Evolutionary conservation across 2,113 vertebrate species (phyloP).

Genomic region (Alligator mississippiensis): DNA sequence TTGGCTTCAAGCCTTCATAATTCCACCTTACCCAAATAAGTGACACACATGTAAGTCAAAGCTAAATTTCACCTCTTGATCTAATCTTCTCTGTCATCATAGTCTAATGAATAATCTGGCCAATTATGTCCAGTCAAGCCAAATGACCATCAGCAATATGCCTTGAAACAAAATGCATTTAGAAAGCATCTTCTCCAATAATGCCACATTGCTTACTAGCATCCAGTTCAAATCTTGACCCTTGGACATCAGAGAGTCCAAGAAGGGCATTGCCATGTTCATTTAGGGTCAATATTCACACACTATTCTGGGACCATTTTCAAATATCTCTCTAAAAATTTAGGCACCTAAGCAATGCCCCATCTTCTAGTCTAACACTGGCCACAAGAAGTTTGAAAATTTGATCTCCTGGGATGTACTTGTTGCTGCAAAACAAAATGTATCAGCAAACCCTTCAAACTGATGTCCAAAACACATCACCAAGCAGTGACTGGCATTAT

Average conservation of each 20-base stretch:
- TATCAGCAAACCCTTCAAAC: not conserved
- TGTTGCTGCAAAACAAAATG: not conserved
- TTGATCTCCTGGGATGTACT: not conserved
- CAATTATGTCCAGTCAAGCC: not conserved
- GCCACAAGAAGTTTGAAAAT: not conserved
- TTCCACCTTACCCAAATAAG: accelerated
- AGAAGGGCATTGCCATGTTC: not conserved
- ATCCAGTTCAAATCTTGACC: not conserved
- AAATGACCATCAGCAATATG: not conserved
- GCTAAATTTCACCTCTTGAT: not conserved
- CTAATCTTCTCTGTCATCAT: not conserved
- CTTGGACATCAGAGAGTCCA: not conserved
- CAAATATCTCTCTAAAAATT: no score
- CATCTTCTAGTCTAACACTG: not conserved
- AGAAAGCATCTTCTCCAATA: no score
- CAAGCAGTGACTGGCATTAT: not conserved
- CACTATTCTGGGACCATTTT: not conserved
- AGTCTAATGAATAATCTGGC: not conserved
- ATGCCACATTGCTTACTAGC: accelerated
- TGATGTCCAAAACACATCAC: not conserved
- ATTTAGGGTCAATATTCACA: not conserved
- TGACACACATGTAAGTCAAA: not conserved
- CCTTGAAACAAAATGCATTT: not conserved
- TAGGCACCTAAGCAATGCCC: no score
- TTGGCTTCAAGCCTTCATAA: not conserved